Conservation (phyloP, 2,113 vertebrate genomes). For the Phalacrocorax carbo region DNA sequence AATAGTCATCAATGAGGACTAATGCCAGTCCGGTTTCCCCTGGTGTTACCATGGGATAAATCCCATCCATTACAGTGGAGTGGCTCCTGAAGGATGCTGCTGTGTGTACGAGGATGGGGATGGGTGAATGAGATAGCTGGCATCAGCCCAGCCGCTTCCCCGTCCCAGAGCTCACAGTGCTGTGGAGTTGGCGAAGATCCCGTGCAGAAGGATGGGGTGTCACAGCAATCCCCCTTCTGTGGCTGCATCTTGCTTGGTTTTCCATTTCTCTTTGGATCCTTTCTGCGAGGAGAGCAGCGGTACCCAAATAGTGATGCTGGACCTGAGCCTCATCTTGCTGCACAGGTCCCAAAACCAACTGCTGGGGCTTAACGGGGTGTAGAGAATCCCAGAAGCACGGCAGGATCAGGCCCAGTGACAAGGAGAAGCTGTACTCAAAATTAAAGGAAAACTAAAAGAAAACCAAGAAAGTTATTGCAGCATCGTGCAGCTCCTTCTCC, state of each 20-base stretch:
- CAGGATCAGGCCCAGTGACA: background rate
- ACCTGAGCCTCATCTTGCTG: background rate
- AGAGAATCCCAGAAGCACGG: background rate
- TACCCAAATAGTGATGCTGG: background rate
- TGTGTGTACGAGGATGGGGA: background rate
- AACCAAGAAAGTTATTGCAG: background rate
- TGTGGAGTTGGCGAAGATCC: background rate
- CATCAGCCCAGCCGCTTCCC: background rate
- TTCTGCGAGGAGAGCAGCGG: background rate
- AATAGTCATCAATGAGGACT: background rate
- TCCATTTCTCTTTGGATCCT: background rate
- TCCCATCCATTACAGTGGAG: background rate
- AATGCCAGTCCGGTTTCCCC: background rate
- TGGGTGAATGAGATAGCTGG: background rate
- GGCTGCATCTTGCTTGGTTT: background rate
- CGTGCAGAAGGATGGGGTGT: background rate
- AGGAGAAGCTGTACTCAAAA: background rate
- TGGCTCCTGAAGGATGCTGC: background rate
- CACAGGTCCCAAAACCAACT: background rate
- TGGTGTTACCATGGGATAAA: background rate
- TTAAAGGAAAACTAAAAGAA: background rate
- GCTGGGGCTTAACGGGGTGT: background rate
- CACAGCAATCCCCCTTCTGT: background rate
- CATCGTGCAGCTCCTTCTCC: accelerated
- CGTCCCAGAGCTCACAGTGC: background rate